Evolutionary conservation across 30 jellyfish, hydroid and myxozoan species (phyloP).

Genomic region (Hydractinia echinata): DNA sequence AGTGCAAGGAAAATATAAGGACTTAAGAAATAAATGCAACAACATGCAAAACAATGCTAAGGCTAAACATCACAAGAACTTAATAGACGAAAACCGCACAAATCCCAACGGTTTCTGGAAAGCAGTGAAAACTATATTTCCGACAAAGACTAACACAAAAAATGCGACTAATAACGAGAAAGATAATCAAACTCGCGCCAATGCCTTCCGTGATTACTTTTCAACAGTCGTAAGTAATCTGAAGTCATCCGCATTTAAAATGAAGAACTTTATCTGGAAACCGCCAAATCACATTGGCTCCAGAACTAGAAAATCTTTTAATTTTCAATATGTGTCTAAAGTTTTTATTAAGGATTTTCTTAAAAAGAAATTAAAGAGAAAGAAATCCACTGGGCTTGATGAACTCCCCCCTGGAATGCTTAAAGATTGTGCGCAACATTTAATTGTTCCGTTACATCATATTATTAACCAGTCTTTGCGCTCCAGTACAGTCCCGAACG

Average conservation of each 20-base stretch:
- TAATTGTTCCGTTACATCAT: conserved; percentile 35
- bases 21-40: conserved; percentile 15
- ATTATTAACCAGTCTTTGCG: conserved; percentile 28
- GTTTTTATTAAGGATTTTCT: conserved; percentile 10
- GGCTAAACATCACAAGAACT: conserved; percentile 14
- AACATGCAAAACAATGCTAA: conserved; percentile 15
- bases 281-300: neutral
- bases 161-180: neutral
- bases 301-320: neutral
- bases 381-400: conserved; percentile 42
- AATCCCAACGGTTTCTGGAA: conserved; percentile 23
- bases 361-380: conserved; percentile 23
- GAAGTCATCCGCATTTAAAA: conserved; percentile 27
- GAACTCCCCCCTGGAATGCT: conserved; percentile 40
- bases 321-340: conserved; percentile 15
- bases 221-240: conserved; percentile 20
- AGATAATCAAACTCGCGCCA: neutral
- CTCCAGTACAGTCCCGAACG: conserved; percentile 52
- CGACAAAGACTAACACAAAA: neutral
- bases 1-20: conserved; percentile 4
- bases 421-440: conserved; percentile 19
- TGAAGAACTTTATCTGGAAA: conserved; percentile 41
- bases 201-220: conserved; percentile 17
- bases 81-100: conserved; percentile 22
- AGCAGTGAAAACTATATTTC: neutral